Evolutionary conservation across 2,797 vertebrate genomes (phyloP).

Genomic region (Eulemur rubriventer): DNA sequence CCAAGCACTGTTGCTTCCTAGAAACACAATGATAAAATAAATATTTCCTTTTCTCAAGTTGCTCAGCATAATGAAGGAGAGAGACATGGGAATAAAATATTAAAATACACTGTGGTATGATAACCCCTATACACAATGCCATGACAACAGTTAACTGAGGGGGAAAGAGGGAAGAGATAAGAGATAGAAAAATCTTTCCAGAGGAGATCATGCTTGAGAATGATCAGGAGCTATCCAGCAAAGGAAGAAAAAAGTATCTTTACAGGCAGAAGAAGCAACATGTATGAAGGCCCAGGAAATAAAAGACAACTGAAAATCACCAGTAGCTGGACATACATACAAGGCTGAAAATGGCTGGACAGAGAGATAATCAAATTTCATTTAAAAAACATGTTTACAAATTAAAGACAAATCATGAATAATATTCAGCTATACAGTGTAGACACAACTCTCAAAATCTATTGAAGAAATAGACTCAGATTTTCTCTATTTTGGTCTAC

Average conservation of each 20-base stretch:
- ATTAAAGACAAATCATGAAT: background rate
- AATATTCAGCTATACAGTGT: background rate
- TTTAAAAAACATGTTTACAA: background rate
- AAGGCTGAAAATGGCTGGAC: background rate
- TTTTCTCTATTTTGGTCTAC: background rate
- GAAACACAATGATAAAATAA: background rate
- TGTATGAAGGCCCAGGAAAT: background rate
- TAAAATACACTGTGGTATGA: background rate
- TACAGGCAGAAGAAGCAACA: background rate
- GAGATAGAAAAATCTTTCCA: background rate
- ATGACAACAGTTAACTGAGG: background rate
- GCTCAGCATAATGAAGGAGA: background rate
- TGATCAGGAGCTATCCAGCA: background rate
- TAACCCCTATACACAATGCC: background rate
- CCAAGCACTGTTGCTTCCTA: background rate
- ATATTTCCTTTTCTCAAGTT: background rate
- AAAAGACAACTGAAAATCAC: background rate
- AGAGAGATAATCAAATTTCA: background rate
- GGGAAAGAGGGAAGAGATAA: background rate
- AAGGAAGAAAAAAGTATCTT: background rate
- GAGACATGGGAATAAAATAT: background rate
- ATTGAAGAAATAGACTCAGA: background rate
- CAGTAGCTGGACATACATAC: background rate
- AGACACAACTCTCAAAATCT: background rate
- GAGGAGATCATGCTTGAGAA: background rate